Evolutionary conservation across 2,113 vertebrate species (phyloP), one percentile per base, ranked within the genome.

Genomic region (Potamarius usumacintae): DNA sequence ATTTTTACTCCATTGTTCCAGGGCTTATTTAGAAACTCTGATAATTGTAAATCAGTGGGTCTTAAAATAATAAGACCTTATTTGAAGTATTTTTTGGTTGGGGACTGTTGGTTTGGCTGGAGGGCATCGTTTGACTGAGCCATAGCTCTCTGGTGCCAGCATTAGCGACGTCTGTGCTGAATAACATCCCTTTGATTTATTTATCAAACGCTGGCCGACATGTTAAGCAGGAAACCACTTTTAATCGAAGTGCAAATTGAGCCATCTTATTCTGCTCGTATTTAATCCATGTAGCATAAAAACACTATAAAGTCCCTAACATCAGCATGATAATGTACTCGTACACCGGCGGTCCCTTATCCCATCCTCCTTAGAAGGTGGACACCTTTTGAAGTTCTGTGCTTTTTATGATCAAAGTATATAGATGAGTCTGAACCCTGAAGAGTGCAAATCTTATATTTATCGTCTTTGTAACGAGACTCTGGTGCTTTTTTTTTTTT

Each of bases 361-460:
- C 77, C 62, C 17, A 60, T n/a, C 87, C 91, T 57, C 89, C 92
- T 91, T 88, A 85, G 89, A 90, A 89, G 88, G 69, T 89, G 86
- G 78, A 79, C 60, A 86, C 92, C 42, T 42, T 95, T 95, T 95
- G 94, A 95, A 92, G 92, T 90, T 86, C 57, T 69, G 90, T 42
- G 53, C 92, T 94, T 95, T 42, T 94, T 87, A 94, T 92, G 93
- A 94, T 96, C 95, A 96, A 96, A 95, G 94, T 91, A n/a, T n/a
- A 22, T 52, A 80, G 91, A 90, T 81, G 88, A 90, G 88, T 83
- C 76, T 76, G 87, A 65, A 69, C 82, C 83, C 65, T 92, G 87
- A 92, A 92, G 83, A 90, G 86, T 87, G 67, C 91, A 60, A 92
- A 91, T 92, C 91, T 91, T 88, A 72, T 88, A 82, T 86, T 89